Evolutionary conservation across 1,140 invertebrate species (phyloP).

Genomic region (Sitodiplosis mosellana): DNA sequence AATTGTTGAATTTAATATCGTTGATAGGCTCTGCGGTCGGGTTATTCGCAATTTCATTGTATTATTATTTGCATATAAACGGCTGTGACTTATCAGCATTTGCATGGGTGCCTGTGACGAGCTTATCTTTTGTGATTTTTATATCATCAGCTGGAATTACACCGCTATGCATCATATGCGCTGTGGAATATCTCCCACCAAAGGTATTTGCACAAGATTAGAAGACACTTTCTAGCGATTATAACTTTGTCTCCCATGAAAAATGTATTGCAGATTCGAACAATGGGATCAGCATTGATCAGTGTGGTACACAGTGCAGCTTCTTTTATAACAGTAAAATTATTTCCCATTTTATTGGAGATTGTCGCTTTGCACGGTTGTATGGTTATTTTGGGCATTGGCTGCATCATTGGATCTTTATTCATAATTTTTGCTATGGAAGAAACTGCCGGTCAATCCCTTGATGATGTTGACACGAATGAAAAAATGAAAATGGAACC

Average conservation of each 20-base stretch:
- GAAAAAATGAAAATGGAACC: too few relatives aligned
- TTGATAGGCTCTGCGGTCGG: conserved; percentile 16
- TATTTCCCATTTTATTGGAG: background rate
- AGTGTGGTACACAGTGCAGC: background rate
- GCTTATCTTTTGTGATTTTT: conserved; percentile 16
- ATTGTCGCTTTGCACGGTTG: background rate
- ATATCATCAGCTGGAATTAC: conserved; percentile 16
- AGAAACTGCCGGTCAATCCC: background rate
- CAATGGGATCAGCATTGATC: too few relatives aligned
- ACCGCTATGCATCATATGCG: conserved; percentile 15
- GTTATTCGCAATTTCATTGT: conserved; percentile 14
- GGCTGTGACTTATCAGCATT: conserved; percentile 10
- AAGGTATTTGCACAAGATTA: conserved; percentile 10
- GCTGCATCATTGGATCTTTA: background rate
- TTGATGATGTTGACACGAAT: background rate
- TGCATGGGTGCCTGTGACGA: conserved; percentile 14
- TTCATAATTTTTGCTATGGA: background rate
- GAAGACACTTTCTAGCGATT: background rate
- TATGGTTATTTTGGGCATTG: background rate
- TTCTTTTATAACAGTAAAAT: background rate
- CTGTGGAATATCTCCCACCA: conserved; percentile 16
- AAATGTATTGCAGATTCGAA: too few relatives aligned
- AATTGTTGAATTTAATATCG: conserved; percentile 18
- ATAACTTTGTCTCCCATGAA: too few relatives aligned
- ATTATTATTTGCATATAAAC: conserved; percentile 9